phyloP scores from a whole-genome alignment of 1,140 invertebrate species.

The Brachionus rotundiformis region DNA sequence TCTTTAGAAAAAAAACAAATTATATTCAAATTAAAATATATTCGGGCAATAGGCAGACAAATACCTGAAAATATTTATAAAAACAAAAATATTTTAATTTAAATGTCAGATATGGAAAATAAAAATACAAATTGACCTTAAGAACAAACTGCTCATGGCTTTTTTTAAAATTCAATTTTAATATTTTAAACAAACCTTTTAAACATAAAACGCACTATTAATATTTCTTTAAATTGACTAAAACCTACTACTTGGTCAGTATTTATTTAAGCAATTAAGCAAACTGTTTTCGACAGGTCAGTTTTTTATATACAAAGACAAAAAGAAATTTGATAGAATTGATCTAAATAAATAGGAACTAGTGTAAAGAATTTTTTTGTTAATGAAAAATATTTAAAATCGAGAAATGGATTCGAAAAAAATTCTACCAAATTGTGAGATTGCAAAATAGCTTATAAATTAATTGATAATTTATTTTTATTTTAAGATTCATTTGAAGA shows the following conservation, averaged over 20 bases:
- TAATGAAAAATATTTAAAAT: not conserved
- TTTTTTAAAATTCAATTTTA: slow-evolving; percentile 1
- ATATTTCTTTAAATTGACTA: slow-evolving; percentile 21
- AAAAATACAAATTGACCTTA: slow-evolving; percentile 46
- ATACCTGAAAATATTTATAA: not conserved
- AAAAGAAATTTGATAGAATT: slow-evolving; percentile 37
- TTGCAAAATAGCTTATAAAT: not conserved
- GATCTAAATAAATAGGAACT: not conserved
- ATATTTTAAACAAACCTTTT: slow-evolving; percentile 17
- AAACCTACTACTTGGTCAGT: not conserved
- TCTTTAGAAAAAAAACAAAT: not conserved
- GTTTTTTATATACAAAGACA: not conserved
- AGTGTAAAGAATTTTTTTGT: not conserved
- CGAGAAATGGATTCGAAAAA: not conserved
- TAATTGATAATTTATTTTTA: not conserved
- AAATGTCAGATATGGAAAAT: slow-evolving; percentile 22
- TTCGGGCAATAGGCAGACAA: not conserved
- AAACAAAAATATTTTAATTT: slow-evolving; percentile 21
- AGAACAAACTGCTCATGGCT: not conserved
- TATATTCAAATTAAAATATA: not conserved
- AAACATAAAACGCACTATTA: slow-evolving; percentile 45
- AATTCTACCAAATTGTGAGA: slow-evolving; percentile 25
- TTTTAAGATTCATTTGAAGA: slow-evolving; percentile 33
- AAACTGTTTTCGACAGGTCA: not conserved
- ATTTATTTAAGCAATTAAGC: slow-evolving; percentile 29